Evolutionary conservation across 1,140 invertebrate species (phyloP).

Genomic region (Pseudomyrmex cubaensis): DNA sequence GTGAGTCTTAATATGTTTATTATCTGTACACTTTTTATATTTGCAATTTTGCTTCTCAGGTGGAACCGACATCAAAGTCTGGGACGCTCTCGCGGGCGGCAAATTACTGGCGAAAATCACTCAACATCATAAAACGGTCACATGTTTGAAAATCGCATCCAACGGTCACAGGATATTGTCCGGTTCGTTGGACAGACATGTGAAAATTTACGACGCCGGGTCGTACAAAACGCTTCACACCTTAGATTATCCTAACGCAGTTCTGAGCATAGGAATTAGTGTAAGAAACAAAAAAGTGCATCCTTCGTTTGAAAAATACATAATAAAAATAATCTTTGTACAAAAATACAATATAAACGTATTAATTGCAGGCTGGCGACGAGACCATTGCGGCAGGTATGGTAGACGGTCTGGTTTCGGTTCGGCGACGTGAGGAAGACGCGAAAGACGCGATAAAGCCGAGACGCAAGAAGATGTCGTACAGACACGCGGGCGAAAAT

Average conservation of each 20-base stretch:
- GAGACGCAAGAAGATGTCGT: conserved; percentile 85
- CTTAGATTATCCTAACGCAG: conserved; percentile 95
- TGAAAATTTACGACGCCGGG: conserved; percentile 96
- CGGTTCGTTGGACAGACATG: conserved; percentile 95
- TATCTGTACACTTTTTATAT: conserved; percentile 6
- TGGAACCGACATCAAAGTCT: conserved; percentile 96
- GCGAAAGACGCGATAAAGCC: conserved; percentile 79
- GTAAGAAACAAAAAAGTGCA: conserved; percentile 84
- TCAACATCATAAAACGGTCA: conserved; percentile 97
- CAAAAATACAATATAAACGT: conserved; percentile 2
- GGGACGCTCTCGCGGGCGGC: conserved; percentile 96
- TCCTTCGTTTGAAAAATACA: not conserved
- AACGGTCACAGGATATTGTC: conserved; percentile 94
- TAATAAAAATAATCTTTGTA: no score
- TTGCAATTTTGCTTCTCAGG: conserved; percentile 84
- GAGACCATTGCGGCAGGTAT: conserved; percentile 95
- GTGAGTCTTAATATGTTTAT: no score
- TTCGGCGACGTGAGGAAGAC: conserved; percentile 90
- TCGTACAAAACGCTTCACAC: conserved; percentile 95
- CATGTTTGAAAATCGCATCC: conserved; percentile 91
- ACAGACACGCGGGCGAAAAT: conserved; percentile 86
- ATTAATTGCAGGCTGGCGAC: conserved; percentile 90
- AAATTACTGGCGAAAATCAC: conserved; percentile 92
- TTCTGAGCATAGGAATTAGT: conserved; percentile 93
- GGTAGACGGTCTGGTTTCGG: conserved; percentile 96